Conservation (phyloP, 2,888 invertebrate species). For the Hydrotaea cyrtoneurina region DNA sequence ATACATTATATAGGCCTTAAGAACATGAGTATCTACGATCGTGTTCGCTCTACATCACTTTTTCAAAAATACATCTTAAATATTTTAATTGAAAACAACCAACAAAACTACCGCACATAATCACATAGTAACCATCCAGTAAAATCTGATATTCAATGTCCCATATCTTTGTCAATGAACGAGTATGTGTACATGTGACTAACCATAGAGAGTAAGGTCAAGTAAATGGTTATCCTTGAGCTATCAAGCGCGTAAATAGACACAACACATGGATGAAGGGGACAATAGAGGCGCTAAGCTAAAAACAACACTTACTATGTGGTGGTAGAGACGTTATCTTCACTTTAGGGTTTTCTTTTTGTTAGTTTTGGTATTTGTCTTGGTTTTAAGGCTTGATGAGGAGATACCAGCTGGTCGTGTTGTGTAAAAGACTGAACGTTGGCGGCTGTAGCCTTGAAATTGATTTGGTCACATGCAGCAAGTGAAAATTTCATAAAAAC, state of each 20-base stretch:
- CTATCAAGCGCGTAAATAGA: conserved; percentile 33
- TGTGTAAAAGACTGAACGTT: neutral
- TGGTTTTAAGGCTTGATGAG: neutral
- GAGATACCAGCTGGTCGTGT: conserved; percentile 35
- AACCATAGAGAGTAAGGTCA: conserved; percentile 38
- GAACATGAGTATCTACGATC: no score
- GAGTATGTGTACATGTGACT: neutral
- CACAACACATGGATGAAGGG: conserved; percentile 13
- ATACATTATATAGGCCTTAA: no score
- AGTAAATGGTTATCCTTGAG: conserved; percentile 51
- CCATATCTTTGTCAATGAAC: neutral
- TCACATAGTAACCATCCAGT: no score
- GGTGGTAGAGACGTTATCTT: neutral
- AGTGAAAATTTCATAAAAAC: neutral
- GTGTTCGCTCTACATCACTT: no score
- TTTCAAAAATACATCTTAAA: no score
- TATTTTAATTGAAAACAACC: no score
- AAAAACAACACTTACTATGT: neutral
- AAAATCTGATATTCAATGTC: neutral
- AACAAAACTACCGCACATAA: no score
- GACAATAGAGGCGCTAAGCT: neutral
- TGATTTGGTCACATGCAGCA: conserved; percentile 39
- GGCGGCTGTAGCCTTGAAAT: conserved; percentile 36
- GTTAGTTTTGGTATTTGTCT: neutral
- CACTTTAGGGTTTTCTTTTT: neutral